Percentiles rank a stretch among this genome's conserved stretches.
These are phyloP conservation scores for Maniola hyperantus DNA, from an alignment of 2,888 invertebrate genomes.

Conservation along the genomic window DNA sequence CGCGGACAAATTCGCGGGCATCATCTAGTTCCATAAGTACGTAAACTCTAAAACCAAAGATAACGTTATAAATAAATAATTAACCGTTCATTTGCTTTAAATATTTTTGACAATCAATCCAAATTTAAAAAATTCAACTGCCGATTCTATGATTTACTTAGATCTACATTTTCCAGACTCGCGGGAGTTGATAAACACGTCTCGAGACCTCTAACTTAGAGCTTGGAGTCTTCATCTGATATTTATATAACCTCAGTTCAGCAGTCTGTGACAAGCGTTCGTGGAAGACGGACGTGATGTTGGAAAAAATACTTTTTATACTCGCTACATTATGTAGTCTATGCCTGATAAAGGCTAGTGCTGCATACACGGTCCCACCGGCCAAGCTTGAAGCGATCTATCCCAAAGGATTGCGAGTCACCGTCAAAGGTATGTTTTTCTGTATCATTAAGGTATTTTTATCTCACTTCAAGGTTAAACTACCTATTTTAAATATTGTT, in stretches of 20 bases:
- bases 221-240: neutral
- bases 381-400: conserved; percentile 82
- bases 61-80: too few relatives aligned
- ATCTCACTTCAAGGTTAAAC: conserved; percentile 3
- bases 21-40: too few relatives aligned
- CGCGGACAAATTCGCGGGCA: too few relatives aligned
- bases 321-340: conserved; percentile 34
- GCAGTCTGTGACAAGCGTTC: conserved; percentile 35
- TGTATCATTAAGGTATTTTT: neutral
- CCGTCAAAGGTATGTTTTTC: conserved; percentile 76
- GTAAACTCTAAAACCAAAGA: too few relatives aligned
- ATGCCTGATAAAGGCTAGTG: conserved; percentile 25
- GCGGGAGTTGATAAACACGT: conserved; percentile 24
- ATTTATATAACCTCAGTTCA: conserved; percentile 31
- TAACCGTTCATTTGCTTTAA: too few relatives aligned
- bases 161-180: conserved; percentile 26
- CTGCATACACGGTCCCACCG: conserved; percentile 68
- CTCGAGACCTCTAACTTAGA: conserved; percentile 13
- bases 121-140: too few relatives aligned
- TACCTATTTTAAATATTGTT: neutral
- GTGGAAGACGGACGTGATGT: conserved; percentile 52
- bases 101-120: too few relatives aligned
- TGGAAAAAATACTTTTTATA: conserved; percentile 33
- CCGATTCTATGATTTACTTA: neutral
- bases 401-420: conserved; percentile 83